Evolutionary conservation across 2,888 invertebrate genomes (phyloP), one percentile per base, ranked within the genome.

Genomic region (Synergus itoensis): DNA sequence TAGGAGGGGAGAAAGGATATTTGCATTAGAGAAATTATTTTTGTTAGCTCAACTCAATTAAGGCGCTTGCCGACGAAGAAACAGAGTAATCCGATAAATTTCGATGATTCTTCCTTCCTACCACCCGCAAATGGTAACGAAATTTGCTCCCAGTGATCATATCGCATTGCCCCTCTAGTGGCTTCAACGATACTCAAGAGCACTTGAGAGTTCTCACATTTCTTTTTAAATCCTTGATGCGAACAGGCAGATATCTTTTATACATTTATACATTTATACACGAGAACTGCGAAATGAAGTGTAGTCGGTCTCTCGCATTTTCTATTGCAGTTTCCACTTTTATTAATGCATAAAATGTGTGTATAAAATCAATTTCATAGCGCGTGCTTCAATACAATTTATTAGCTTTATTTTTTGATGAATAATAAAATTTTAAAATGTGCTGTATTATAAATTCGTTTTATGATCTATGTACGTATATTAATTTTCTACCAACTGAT

Each of bases 31-130:
- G 36, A 36, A 73, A 53, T 53, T 53, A 73, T 53, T 21, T 73
- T 36, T 73, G 36, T 53, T 73, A 73, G 36, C 5, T 9, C 28
- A 73, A 73, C 11, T 73, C 36, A 40, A 48, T 73, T 73, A 8
- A n/a, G 36, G 21, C 14, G 36, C 36, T 73, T 73, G 16, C 53
- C 48, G 48, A 16, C 28, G 36, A 73, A 48, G 73, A 16, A 73
- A 73, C 73, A 48, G 40, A 65, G 73, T 73, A 73, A 73, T 53
- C 53, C 16, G n/a, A 73, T 73, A 73, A 73, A 73, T 73, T 73
- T 48, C 73, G 45, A 28, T 53, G 73, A 73, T 73, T 36, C 48
- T 73, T 69, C 28, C 67, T 69, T 69, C 7, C 45, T n/a, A n/a
- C 28, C 21, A 16, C 48, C 36, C 69, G 16, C 48, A 69, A 48